A percentile compares a stretch with the other conserved stretches of the same genome.
phyloP scores from a whole-genome alignment of 30 jellyfish, hydroid and myxozoan genomes.

The Chrysaora quinquecirrha region DNA sequence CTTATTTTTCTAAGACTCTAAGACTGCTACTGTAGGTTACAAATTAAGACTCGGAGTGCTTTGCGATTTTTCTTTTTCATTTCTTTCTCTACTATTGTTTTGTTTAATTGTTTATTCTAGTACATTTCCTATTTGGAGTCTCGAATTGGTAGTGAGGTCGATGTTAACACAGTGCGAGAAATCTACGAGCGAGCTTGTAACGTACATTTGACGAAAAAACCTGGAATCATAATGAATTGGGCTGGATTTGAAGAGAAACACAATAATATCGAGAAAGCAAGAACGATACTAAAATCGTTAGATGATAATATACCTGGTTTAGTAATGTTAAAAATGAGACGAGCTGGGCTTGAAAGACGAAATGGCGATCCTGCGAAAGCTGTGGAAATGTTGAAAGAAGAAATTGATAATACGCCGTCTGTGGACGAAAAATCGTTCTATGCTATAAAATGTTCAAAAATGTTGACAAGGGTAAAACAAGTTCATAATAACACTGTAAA shows the following conservation, averaged over 20 bases:
- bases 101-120: no score
- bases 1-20: no score
- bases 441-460: constrained; percentile 75
- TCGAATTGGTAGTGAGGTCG: constrained; percentile 4
- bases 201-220: constrained; percentile 76
- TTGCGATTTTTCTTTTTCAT: no score
- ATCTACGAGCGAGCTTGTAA: constrained; percentile 89
- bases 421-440: constrained; percentile 85
- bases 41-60: no score
- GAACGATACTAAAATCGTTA: constrained; percentile 58
- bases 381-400: constrained; percentile 65
- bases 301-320: constrained; percentile 87
- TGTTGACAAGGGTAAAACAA: constrained; percentile 74
- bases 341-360: constrained; percentile 88
- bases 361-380: constrained; percentile 58
- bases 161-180: constrained; percentile 27
- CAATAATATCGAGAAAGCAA: constrained; percentile 53
- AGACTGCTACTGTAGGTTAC: no score
- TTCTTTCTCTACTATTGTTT: no score
- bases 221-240: constrained; percentile 81
- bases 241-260: constrained; percentile 92
- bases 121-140: constrained; percentile 69
- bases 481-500: no score
- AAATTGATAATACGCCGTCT: constrained; percentile 58
- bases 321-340: constrained; percentile 78